Evolutionary conservation across 1,140 invertebrate species (phyloP), one percentile per base, ranked within the genome.

Genomic region (Bombus superbus): DNA sequence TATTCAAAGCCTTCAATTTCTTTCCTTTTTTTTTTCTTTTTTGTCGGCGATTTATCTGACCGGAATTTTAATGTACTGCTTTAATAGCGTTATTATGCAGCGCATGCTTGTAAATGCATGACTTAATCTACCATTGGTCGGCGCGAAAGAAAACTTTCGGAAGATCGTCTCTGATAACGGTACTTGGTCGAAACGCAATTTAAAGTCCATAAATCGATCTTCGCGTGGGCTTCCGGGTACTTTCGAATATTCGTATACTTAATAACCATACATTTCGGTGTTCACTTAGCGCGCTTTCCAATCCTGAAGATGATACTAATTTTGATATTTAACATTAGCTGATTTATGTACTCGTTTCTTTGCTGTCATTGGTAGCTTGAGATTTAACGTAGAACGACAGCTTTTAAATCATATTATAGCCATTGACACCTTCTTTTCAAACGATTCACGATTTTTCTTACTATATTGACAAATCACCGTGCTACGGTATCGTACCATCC

Each of bases 161-260:
- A 40, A 32, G 81, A 83, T 83, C 76, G n/a, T 3, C 64, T 1
- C 0, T 53, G 66, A 79, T 79, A 84, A 79, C 83, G 83, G 83
- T 84, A 84, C 83, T 15, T 18, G 69, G 11, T 40, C 76, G 38
- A 80, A 71, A 71, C 35, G 62, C 53, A 77, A 84, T 84, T 84
- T 84, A 84, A 80, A 44, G 32, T 2, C 53, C 53, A 80, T 80
- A 79, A 80, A 84, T 84, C 76, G 75, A 72, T 59, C 53, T n/a
- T 4, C 22, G 28, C 42, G 57, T 9, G 35, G 40, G 53, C 66
- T 84, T 79, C 75, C 83, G 76, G 38, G 53, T 69, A 72, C 84
- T 81, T 85, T 81, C 84, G 79, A 85, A 75, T 81, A n/a, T 77
- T 69, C 75, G n/a, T 53, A 42, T 28, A 6, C 57, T 86, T 57